Conservation (phyloP, 1,140 invertebrate species). For the Drosophila gunungcola region DNA sequence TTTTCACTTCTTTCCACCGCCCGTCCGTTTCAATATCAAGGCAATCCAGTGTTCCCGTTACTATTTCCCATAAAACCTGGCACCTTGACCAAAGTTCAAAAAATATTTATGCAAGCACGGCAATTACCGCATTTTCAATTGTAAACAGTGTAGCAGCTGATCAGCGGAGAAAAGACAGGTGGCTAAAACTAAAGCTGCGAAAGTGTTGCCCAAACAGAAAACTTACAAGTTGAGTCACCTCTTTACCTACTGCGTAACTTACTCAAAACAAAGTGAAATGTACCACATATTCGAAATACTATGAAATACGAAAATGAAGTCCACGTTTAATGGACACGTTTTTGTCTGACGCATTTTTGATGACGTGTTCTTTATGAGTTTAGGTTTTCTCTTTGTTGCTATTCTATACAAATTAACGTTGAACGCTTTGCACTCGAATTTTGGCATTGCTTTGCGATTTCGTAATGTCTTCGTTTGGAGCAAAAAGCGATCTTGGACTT, state of each 20-base stretch:
- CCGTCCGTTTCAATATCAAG: conserved; percentile 22
- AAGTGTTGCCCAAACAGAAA: conserved; percentile 3
- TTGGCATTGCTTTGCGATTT: conserved; percentile 34
- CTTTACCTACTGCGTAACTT: conserved; percentile 12
- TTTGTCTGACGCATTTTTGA: not conserved
- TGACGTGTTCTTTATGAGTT: conserved; percentile 24
- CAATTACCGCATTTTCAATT: not conserved
- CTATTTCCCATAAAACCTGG: conserved; percentile 12
- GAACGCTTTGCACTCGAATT: conserved; percentile 11
- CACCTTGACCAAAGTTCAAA: conserved; percentile 48
- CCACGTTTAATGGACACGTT: conserved; percentile 37
- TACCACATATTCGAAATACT: not conserved
- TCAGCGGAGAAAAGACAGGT: conserved; percentile 19
- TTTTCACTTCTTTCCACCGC: not conserved
- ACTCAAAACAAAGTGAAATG: conserved; percentile 1
- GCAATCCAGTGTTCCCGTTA: conserved; percentile 40
- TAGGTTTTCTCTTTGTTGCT: conserved; percentile 17
- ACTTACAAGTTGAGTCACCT: conserved; percentile 10
- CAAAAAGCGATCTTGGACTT: conserved; percentile 24
- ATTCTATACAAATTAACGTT: conserved; percentile 21
- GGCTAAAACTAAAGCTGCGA: conserved; percentile 3
- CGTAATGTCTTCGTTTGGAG: conserved; percentile 26
- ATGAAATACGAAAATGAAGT: conserved; percentile 14
- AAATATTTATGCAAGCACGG: conserved; percentile 20
- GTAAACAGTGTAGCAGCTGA: conserved; percentile 38